These are phyloP conservation scores for Oopsacas minuta DNA, from an alignment of 37 sponge, comb jelly and placozoan species.

Conservation along the genomic window DNA sequence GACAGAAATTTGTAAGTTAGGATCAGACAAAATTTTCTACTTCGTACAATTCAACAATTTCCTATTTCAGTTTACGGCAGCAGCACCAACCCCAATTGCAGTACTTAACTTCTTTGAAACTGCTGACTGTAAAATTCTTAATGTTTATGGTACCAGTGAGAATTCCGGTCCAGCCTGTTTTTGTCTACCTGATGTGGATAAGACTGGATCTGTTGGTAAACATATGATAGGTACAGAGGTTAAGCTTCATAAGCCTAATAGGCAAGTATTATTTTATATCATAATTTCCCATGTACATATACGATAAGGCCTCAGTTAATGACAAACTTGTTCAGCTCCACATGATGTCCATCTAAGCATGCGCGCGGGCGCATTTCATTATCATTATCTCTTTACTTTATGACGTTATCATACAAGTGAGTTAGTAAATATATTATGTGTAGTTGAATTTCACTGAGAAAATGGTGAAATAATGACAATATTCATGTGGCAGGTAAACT, in stretches of 20 bases:
- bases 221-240: slow-evolving; percentile 65
- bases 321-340: too few species aligned
- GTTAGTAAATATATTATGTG: too few species aligned
- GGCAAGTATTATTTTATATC: slow-evolving; percentile 16
- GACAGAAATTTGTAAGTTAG: background rate
- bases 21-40: background rate
- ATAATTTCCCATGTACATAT: too few species aligned
- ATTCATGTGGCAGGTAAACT: too few species aligned
- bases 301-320: too few species aligned
- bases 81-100: slow-evolving; percentile 65
- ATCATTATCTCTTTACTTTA: too few species aligned
- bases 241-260: slow-evolving; percentile 67
- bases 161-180: slow-evolving; percentile 76
- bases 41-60: background rate
- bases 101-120: slow-evolving; percentile 76
- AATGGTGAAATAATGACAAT: too few species aligned
- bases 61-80: slow-evolving; percentile 41
- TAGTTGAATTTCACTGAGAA: too few species aligned
- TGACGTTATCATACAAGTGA: too few species aligned
- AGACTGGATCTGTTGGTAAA: slow-evolving; percentile 49
- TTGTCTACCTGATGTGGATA: slow-evolving; percentile 47
- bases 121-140: slow-evolving; percentile 66
- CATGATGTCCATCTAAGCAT: too few species aligned
- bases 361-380: too few species aligned
- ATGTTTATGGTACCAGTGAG: slow-evolving; percentile 88